phyloP scores from a whole-genome alignment of 2,113 vertebrate genomes.

The Zingel zingel region DNA sequence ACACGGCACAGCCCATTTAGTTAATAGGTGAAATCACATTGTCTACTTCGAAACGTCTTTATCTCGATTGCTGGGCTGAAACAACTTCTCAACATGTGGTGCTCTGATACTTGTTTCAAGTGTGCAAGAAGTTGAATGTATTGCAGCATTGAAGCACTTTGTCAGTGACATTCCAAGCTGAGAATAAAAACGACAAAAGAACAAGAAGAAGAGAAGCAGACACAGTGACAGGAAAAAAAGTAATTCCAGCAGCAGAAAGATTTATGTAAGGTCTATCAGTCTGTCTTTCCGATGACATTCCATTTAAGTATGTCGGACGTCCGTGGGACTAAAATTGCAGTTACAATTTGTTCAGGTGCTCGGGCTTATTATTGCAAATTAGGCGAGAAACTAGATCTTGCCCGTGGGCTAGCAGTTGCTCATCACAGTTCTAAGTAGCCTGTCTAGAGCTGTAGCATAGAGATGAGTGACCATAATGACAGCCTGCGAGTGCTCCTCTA shows the following conservation, averaged over 20 bases:
- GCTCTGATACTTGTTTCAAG: conserved; percentile 19
- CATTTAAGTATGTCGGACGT: conserved; percentile 16
- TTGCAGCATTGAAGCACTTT: conserved; percentile 20
- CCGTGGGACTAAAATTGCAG: conserved; percentile 15
- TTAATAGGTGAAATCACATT: conserved; percentile 55
- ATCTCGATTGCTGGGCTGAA: conserved; percentile 21
- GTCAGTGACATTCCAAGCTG: conserved; percentile 13
- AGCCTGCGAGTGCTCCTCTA: conserved; percentile 41
- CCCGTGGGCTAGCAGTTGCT: conserved; percentile 49
- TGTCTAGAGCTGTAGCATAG: conserved; percentile 27
- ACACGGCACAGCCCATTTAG: conserved; percentile 43
- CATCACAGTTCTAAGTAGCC: conserved; percentile 35
- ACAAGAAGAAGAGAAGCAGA: conserved; percentile 4
- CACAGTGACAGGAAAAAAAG: neutral
- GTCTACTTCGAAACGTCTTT: conserved; percentile 45
- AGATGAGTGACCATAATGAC: conserved; percentile 68
- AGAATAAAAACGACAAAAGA: conserved; percentile 19
- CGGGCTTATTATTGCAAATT: conserved; percentile 57
- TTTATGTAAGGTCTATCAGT: conserved; percentile 19
- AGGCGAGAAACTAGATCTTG: conserved; percentile 49
- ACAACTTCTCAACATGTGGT: conserved; percentile 32
- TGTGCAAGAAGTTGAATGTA: conserved; percentile 15
- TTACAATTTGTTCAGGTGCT: conserved; percentile 50
- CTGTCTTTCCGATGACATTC: conserved; percentile 28
- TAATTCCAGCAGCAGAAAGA: conserved; percentile 18